These are phyloP conservation scores for Eptesicus fuscus DNA, from an alignment of 2,113 vertebrate genomes.

Conservation along the genomic window DNA sequence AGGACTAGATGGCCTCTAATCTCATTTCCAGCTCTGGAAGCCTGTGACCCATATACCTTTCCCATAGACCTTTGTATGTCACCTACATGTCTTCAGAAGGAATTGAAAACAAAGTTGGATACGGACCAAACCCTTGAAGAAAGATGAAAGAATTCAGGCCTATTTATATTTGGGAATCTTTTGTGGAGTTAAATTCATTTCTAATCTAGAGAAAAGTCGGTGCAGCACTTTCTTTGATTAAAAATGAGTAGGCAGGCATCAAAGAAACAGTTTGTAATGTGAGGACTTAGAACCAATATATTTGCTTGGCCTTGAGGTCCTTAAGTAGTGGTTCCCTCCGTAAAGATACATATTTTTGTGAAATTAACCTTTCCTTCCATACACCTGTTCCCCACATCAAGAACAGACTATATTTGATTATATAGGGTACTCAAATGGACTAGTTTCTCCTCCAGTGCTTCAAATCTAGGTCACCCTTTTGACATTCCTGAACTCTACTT, in stretches of 20 bases:
- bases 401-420: neutral
- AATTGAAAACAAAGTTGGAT: neutral
- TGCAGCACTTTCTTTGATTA: neutral
- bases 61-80: neutral
- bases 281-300: neutral
- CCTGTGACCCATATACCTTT: neutral
- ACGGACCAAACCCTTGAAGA: neutral
- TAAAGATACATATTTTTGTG: neutral
- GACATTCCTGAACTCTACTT: neutral
- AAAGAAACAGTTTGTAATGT: neutral
- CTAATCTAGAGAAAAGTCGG: neutral
- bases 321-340: neutral
- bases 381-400: neutral
- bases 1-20: neutral
- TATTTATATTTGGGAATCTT: neutral
- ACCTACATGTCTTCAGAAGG: neutral
- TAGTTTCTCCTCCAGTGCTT: neutral
- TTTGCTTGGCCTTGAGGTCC: neutral
- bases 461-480: slow-evolving; percentile 48
- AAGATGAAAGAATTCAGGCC: neutral
- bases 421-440: neutral
- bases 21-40: neutral
- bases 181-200: neutral
- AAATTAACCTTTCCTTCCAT: neutral
- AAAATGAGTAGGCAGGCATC: neutral